These are phyloP conservation scores for Zaprionus bogoriensis DNA, from an alignment of 2,888 invertebrate species.

Conservation along the genomic window DNA sequence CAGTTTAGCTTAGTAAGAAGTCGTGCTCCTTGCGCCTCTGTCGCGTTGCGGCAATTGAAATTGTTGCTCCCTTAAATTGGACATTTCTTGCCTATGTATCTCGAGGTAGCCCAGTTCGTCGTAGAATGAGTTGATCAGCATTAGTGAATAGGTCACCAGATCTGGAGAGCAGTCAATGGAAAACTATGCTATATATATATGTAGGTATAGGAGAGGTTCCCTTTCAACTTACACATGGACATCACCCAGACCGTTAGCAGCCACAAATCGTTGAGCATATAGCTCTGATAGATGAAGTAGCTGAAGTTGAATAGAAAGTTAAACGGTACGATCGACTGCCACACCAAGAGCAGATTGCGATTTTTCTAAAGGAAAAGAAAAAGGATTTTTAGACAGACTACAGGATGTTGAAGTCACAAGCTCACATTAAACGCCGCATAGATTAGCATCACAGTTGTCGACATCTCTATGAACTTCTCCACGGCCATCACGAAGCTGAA, in stretches of 20 bases:
- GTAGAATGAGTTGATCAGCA: slow-evolving; percentile 15
- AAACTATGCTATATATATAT: too few species aligned
- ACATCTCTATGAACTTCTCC: neutral
- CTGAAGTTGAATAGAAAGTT: slow-evolving; percentile 9
- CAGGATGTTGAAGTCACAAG: too few species aligned
- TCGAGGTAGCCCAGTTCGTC: slow-evolving; percentile 11
- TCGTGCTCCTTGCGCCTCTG: too few species aligned
- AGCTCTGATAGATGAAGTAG: slow-evolving; percentile 4
- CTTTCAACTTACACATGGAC: slow-evolving; percentile 18
- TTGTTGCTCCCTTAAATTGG: too few species aligned
- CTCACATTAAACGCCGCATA: slow-evolving; percentile 3
- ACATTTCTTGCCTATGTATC: too few species aligned
- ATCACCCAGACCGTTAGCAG: neutral
- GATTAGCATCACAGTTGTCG: neutral
- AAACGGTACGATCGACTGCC: slow-evolving; percentile 1
- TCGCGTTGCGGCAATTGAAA: too few species aligned
- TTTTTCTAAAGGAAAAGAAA: slow-evolving; percentile 1
- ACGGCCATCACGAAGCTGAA: neutral
- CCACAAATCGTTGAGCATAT: neutral
- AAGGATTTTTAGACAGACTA: too few species aligned
- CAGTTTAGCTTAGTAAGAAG: too few species aligned
- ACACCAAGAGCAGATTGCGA: slow-evolving; percentile 3
- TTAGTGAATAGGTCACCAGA: slow-evolving; percentile 2
- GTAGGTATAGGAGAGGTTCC: too few species aligned
- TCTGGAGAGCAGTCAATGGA: slow-evolving; percentile 6